Base-by-base conservation (phyloP, 2,113 vertebrate genomes). In the Labeo rohita region DNA sequence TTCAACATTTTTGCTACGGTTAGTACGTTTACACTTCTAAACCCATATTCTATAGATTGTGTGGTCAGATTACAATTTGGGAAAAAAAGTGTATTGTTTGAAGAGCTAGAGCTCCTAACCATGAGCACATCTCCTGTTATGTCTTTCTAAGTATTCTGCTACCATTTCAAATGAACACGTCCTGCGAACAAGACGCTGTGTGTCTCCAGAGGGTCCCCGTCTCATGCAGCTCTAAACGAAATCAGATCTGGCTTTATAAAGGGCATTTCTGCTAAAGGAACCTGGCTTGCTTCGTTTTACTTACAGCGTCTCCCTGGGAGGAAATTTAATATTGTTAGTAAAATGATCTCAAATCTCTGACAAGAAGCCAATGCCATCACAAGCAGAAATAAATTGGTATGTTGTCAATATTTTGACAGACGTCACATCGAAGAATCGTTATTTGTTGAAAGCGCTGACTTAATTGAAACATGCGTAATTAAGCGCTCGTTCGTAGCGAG, bases 381-480 rank as follows among this genome's bases (percentile, higher is more conserved):
- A 82, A 89, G 86, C 85, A 89, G 83, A 87, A 83, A 86, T 73
- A 85, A 88, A 88, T 81, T 86, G 87, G 88, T 87, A 86, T 87
- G 87, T 85, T 84, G 89, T 94, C 93, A 95, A 95, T 95, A 94
- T 95, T 95, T 92, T 94, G 95, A 95, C 93, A 93, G 86, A 91
- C 91, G 93, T 91, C 89, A 89, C 87, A 91, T 93, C 90, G 65
- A 83, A 90, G 89, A 89, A 34, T 91, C 92, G 94, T 94, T 94
- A 93, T 94, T 94, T 91, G 87, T 84, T 66, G 21, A 89, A 89
- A 92, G 88, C 83, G 85, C 88, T 88, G 92, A 90, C 93, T 95
- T 94, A 95, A 95, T 95, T 95, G 92, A 93, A 92, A 93, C 92
- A 90, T 90, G 91, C 68, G 18, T 95, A 95, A 95, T 95, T 94